Conservation (phyloP, 2,888 invertebrate species). For the Enchytraeus crypticus region DNA sequence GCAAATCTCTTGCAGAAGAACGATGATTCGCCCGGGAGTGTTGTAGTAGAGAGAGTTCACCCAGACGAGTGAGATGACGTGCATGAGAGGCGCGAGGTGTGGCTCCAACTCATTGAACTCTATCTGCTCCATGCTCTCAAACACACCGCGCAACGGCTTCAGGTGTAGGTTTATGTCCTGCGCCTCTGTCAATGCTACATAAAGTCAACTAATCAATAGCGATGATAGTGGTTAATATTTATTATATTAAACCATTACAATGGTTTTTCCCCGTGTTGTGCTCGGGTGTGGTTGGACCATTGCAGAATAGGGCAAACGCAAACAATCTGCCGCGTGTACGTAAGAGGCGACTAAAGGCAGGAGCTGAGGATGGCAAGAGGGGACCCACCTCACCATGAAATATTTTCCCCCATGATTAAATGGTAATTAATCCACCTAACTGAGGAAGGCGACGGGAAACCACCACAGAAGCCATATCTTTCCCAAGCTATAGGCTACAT, state of each 20-base stretch:
- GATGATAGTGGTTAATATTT: not conserved
- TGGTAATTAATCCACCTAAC: too few relatives aligned
- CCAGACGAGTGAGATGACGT: constrained; percentile 82
- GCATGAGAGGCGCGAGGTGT: constrained; percentile 70
- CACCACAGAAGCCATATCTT: too few relatives aligned
- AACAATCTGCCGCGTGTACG: too few relatives aligned
- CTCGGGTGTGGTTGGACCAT: too few relatives aligned
- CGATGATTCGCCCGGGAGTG: constrained; percentile 76
- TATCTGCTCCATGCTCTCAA: constrained; percentile 59
- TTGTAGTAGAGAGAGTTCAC: constrained; percentile 77
- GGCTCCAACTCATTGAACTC: constrained; percentile 51
- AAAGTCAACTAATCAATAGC: not conserved
- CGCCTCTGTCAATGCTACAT: constrained; percentile 74
- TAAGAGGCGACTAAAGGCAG: too few relatives aligned
- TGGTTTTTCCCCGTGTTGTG: too few relatives aligned
- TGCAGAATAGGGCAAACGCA: too few relatives aligned
- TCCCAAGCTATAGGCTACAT: too few relatives aligned
- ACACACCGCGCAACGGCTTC: constrained; percentile 70
- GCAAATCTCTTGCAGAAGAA: constrained; percentile 76
- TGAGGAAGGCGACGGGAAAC: too few relatives aligned
- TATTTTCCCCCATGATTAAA: too few relatives aligned
- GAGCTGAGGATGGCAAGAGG: too few relatives aligned
- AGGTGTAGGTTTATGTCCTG: constrained; percentile 79
- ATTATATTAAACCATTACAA: not conserved
- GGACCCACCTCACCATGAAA: too few relatives aligned